Conservation (phyloP, 2,888 invertebrate genomes). For the Andrena minutula region DNA sequence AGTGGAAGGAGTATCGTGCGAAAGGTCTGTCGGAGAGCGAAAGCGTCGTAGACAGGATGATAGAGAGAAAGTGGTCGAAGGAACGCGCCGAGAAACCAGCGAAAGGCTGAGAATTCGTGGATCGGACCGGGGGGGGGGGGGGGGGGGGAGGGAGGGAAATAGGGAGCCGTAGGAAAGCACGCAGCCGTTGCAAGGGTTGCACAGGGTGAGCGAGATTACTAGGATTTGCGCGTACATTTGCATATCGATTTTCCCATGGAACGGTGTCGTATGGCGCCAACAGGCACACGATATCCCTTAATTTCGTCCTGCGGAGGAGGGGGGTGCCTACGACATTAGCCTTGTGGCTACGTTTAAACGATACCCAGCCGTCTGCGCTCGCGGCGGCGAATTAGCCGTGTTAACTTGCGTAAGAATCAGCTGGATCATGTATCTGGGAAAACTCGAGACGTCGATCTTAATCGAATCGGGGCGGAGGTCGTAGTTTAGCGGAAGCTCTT, state of each 20-base stretch:
- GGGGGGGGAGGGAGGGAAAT: slow-evolving; percentile 9
- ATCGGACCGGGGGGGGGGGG: not conserved
- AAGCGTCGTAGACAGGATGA: slow-evolving; percentile 58
- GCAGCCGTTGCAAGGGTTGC: slow-evolving; percentile 65
- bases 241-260: slow-evolving; percentile 82
- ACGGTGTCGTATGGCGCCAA: slow-evolving; percentile 75
- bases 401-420: slow-evolving; percentile 37
- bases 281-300: slow-evolving; percentile 81
- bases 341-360: slow-evolving; percentile 62
- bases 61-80: slow-evolving; percentile 48
- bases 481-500: not conserved
- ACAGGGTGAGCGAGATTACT: slow-evolving; percentile 79
- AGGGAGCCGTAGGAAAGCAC: slow-evolving; percentile 48
- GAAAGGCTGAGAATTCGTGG: slow-evolving; percentile 1
- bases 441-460: not conserved
- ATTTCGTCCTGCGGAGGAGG: slow-evolving; percentile 70
- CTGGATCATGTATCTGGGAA: not conserved
- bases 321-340: slow-evolving; percentile 64
- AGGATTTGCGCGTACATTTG: slow-evolving; percentile 84
- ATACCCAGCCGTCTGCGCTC: slow-evolving; percentile 25
- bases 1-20: slow-evolving; percentile 31
- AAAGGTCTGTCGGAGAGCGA: slow-evolving; percentile 38
- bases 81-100: not conserved
- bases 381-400: slow-evolving; percentile 27
- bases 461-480: not conserved